These are phyloP conservation scores for Cyphomyrus discorhynchus DNA, from an alignment of 2,113 vertebrate species.

Conservation along the genomic window DNA sequence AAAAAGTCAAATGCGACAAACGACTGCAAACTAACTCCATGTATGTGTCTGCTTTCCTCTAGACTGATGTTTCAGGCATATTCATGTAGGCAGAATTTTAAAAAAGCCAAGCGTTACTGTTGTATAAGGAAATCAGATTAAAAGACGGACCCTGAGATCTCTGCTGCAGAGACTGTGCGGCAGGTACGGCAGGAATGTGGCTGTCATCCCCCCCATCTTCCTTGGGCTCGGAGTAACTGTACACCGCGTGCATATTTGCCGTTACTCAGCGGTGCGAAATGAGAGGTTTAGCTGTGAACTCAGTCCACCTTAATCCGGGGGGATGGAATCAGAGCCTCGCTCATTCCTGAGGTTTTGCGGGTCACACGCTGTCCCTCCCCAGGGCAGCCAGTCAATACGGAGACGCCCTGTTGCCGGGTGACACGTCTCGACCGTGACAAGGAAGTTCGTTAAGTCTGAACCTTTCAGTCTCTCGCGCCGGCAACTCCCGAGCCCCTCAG, in stretches of 20 bases:
- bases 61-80: background rate
- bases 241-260: background rate
- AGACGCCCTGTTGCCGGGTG: background rate
- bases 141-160: background rate
- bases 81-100: background rate
- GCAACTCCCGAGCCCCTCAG: background rate
- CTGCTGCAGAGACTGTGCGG: background rate
- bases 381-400: background rate
- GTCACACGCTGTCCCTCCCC: background rate
- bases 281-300: constrained; percentile 1
- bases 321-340: background rate
- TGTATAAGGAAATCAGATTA: background rate
- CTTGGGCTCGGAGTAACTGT: background rate
- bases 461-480: background rate
- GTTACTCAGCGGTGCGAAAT: background rate
- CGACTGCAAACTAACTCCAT: background rate
- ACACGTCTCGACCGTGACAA: background rate
- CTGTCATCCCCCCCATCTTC: background rate
- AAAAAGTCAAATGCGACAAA: background rate
- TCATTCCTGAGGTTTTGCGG: background rate
- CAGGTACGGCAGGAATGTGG: background rate
- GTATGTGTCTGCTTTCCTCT: background rate
- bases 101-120: background rate
- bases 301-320: background rate
- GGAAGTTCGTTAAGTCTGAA: background rate